These are phyloP conservation scores for Brachionus angularis DNA, from an alignment of 1,140 invertebrate species.

Conservation along the genomic window DNA sequence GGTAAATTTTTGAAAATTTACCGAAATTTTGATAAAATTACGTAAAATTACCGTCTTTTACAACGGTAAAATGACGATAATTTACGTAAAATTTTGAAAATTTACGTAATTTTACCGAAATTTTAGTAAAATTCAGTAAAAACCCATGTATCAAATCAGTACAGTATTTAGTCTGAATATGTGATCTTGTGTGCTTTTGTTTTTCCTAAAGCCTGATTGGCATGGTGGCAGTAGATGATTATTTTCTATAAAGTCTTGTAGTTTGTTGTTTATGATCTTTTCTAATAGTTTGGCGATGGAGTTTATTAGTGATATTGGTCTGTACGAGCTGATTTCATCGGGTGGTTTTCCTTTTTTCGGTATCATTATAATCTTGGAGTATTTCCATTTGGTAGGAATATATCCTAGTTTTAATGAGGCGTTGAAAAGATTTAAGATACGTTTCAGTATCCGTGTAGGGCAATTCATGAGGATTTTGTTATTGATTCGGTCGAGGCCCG, in stretches of 20 bases:
- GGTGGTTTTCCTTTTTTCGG: slow-evolving; percentile 45
- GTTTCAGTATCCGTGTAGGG: not conserved
- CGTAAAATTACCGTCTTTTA: no score
- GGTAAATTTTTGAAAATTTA: no score
- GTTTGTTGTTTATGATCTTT: slow-evolving; percentile 38
- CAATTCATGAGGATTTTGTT: not conserved
- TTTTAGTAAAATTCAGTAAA: no score
- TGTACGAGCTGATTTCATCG: not conserved
- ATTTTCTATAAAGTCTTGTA: slow-evolving; percentile 33
- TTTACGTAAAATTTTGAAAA: no score
- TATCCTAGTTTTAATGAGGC: not conserved
- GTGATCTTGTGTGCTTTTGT: slow-evolving; percentile 9
- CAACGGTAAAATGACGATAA: no score
- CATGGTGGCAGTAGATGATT: not conserved
- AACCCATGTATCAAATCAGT: no score
- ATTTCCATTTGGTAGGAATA: slow-evolving; percentile 39
- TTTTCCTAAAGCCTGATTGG: slow-evolving; percentile 9
- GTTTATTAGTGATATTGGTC: slow-evolving; percentile 44
- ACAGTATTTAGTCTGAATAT: no score
- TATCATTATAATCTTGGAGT: slow-evolving; percentile 42
- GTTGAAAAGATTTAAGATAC: not conserved
- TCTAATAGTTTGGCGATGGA: slow-evolving; percentile 44
- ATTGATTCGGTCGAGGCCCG: not conserved
- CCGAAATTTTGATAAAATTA: no score
- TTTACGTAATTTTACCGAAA: no score